Conservation (phyloP, 1,140 invertebrate species). For the Drosophila equinoxialis region DNA sequence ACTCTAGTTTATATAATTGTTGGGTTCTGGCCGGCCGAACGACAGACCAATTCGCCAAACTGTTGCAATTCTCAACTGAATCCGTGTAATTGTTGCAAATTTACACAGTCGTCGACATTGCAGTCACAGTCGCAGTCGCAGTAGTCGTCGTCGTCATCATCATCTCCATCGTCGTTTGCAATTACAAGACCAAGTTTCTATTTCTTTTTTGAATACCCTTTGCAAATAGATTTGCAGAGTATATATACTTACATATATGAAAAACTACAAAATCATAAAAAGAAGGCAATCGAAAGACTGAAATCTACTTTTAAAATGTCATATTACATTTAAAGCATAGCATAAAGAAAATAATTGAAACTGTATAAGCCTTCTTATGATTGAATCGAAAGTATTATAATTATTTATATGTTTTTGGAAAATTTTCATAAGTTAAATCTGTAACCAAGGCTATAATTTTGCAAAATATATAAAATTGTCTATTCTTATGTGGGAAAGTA, state of each 20-base stretch:
- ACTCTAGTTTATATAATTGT: slow-evolving; percentile 77
- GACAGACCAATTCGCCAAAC: slow-evolving; percentile 33
- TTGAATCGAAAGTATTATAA: too few species aligned
- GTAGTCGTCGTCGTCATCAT: too few species aligned
- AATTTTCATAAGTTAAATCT: too few species aligned
- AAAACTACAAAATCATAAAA: background rate
- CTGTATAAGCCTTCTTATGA: too few species aligned
- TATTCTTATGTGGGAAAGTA: too few species aligned
- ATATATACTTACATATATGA: background rate
- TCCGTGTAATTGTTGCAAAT: slow-evolving; percentile 61
- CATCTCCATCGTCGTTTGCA: slow-evolving; percentile 54
- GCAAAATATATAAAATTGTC: too few species aligned
- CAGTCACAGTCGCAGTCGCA: slow-evolving; percentile 10
- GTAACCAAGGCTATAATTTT: too few species aligned
- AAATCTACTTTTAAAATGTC: too few species aligned
- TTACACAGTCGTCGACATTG: slow-evolving; percentile 50
- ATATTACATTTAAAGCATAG: too few species aligned
- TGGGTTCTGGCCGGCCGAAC: slow-evolving; percentile 49
- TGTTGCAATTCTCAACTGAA: slow-evolving; percentile 40
- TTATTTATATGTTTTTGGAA: too few species aligned
- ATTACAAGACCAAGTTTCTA: slow-evolving; percentile 67
- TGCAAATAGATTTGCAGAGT: background rate
- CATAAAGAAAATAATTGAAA: too few species aligned
- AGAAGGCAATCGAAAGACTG: background rate
- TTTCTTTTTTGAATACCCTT: slow-evolving; percentile 43